These are phyloP conservation scores for Megaptera novaeangliae DNA, from an alignment of 2,113 vertebrate species.

Conservation along the genomic window DNA sequence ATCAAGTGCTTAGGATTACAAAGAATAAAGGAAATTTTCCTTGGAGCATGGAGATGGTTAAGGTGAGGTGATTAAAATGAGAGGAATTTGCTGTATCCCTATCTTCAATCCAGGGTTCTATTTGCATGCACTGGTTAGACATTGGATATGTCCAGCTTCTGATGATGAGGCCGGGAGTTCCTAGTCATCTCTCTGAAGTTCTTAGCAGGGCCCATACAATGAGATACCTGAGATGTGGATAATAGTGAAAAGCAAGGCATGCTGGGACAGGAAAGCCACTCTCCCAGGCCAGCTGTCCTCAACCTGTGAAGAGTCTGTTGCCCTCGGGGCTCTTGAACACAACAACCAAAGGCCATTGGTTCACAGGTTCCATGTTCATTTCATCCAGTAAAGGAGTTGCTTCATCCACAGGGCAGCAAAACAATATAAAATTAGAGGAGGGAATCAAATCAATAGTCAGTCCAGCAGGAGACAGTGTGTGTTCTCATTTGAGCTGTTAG, in stretches of 20 bases:
- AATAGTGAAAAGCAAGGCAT: not conserved
- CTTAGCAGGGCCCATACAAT: not conserved
- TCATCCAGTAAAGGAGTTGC: conserved; percentile 61
- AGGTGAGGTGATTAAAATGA: not conserved
- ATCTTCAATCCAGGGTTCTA: not conserved
- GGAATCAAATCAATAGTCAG: conserved; percentile 81
- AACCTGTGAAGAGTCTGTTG: not conserved
- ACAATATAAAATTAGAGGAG: conserved; percentile 79
- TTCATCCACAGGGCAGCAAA: conserved; percentile 71
- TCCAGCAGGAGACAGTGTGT: conserved; percentile 73
- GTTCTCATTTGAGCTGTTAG: conserved; percentile 80
- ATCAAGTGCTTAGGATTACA: not conserved
- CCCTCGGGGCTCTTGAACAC: conserved; percentile 24
- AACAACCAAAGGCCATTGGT: conserved; percentile 45
- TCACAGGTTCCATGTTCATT: conserved; percentile 40
- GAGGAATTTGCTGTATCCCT: not conserved
- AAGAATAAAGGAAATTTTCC: not conserved
- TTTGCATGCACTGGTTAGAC: not conserved
- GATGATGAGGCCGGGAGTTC: not conserved
- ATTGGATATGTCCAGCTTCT: not conserved
- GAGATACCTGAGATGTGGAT: not conserved
- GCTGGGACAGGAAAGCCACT: not conserved
- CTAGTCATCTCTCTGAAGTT: not conserved
- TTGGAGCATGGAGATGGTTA: not conserved
- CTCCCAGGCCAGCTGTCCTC: not conserved